phyloP scores from a whole-genome alignment of 2,797 vertebrate genomes.

The Lerista edwardsae region DNA sequence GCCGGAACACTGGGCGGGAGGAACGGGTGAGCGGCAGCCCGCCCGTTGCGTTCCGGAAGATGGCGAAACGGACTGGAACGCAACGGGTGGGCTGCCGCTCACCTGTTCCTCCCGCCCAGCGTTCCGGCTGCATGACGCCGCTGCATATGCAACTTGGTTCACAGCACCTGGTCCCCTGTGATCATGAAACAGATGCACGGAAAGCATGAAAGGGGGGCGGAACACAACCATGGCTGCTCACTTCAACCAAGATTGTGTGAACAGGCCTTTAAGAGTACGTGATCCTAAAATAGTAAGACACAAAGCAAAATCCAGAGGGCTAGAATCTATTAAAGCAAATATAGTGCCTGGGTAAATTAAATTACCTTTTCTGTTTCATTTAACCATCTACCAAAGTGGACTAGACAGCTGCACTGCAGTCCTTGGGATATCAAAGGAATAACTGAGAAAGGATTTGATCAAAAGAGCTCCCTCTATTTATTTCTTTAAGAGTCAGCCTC shows the following conservation, averaged over 20 bases:
- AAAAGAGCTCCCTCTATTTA: background rate
- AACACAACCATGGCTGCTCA: no score
- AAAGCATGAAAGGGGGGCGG: background rate
- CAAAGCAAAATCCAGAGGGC: background rate
- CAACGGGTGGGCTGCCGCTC: no score
- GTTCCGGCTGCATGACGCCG: background rate
- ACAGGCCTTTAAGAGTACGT: background rate
- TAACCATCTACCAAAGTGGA: conserved; percentile 33
- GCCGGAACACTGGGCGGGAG: no score
- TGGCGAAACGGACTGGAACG: no score
- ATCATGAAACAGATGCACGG: background rate
- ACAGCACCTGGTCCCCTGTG: background rate
- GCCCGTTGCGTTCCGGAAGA: no score
- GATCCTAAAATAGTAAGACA: conserved; percentile 9
- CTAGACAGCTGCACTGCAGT: conserved; percentile 7
- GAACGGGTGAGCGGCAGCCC: no score
- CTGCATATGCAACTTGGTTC: background rate
- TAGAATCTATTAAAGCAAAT: conserved; percentile 30
- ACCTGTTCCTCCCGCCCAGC: no score
- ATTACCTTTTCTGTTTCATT: conserved; percentile 31
- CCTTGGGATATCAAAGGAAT: conserved; percentile 5
- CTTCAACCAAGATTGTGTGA: background rate
- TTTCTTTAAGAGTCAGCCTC: background rate
- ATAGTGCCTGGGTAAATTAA: conserved; percentile 14
- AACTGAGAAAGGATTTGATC: conserved; percentile 5